Evolutionary conservation across 2,888 invertebrate genomes (phyloP).

Genomic region (Thymelicus lineola): DNA sequence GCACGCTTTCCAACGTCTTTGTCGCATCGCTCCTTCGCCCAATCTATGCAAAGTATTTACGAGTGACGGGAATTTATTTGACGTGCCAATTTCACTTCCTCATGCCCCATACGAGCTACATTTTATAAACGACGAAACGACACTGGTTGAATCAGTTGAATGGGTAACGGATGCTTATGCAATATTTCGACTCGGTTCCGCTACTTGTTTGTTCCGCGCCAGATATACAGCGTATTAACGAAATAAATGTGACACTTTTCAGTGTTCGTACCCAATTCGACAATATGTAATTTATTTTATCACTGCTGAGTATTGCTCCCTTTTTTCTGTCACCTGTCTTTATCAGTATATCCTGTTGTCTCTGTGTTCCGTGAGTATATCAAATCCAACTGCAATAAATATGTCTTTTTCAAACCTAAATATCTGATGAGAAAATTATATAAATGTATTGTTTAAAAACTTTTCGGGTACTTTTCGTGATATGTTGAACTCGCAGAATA

Average conservation of each 20-base stretch:
- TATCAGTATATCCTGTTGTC: too few species aligned
- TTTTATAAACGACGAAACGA: slow-evolving; percentile 22
- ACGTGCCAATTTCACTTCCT: slow-evolving; percentile 30
- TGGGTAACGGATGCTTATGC: slow-evolving; percentile 24
- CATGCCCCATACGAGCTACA: slow-evolving; percentile 11
- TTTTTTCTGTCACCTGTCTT: neutral
- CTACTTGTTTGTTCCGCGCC: slow-evolving; percentile 12
- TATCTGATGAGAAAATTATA: too few species aligned
- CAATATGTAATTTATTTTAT: neutral
- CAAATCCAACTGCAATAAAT: too few species aligned
- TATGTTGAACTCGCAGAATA: too few species aligned
- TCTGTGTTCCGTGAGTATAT: too few species aligned
- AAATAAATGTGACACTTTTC: slow-evolving; percentile 7
- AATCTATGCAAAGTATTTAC: slow-evolving; percentile 82
- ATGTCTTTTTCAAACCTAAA: too few species aligned
- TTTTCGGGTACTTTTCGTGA: too few species aligned
- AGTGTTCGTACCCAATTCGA: neutral
- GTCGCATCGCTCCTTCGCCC: slow-evolving; percentile 65
- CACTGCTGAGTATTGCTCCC: neutral
- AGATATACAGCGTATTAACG: slow-evolving; percentile 8
- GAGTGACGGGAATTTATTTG: slow-evolving; percentile 80
- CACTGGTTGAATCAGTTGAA: slow-evolving; percentile 27
- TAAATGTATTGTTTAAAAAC: too few species aligned
- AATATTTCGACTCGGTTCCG: slow-evolving; percentile 10
- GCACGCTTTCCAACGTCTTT: slow-evolving; percentile 74